Evolutionary conservation across 2,888 invertebrate genomes (phyloP).

Genomic region (Caenorhabditis imperialis): DNA sequence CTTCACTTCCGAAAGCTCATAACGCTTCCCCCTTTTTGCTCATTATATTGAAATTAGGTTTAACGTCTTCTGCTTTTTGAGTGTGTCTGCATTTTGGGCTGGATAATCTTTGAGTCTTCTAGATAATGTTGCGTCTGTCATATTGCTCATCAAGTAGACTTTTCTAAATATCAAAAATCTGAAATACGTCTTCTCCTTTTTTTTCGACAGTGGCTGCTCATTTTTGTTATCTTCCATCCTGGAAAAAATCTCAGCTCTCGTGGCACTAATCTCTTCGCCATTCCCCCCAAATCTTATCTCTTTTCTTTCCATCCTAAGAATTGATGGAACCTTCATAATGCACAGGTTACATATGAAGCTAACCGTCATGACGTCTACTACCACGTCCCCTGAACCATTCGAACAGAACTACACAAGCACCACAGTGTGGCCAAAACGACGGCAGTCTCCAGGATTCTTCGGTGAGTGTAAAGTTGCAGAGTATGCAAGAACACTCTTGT

Average conservation of each 20-base stretch:
- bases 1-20: neutral
- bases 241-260: neutral
- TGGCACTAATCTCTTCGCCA: too few relatives aligned
- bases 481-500: too few relatives aligned
- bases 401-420: conserved; percentile 12
- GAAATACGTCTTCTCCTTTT: neutral
- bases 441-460: too few relatives aligned
- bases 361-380: conserved; percentile 17
- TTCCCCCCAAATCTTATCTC: conserved; percentile 33
- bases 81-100: too few relatives aligned
- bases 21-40: conserved; percentile 8
- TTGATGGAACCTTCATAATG: conserved; percentile 12
- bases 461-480: too few relatives aligned
- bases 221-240: conserved; percentile 12
- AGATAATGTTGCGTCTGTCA: neutral
- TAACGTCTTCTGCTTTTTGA: conserved; percentile 22
- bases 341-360: conserved; percentile 42
- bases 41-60: conserved; percentile 41
- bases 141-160: neutral
- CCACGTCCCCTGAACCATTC: conserved; percentile 6
- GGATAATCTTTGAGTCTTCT: too few relatives aligned
- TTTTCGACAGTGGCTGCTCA: neutral
- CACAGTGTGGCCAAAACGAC: conserved; percentile 35
- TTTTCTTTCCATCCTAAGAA: conserved; percentile 5
- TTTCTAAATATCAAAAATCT: conserved; percentile 27